Base-by-base conservation (phyloP, 2,113 vertebrate genomes). In the Perognathus longimembris region DNA sequence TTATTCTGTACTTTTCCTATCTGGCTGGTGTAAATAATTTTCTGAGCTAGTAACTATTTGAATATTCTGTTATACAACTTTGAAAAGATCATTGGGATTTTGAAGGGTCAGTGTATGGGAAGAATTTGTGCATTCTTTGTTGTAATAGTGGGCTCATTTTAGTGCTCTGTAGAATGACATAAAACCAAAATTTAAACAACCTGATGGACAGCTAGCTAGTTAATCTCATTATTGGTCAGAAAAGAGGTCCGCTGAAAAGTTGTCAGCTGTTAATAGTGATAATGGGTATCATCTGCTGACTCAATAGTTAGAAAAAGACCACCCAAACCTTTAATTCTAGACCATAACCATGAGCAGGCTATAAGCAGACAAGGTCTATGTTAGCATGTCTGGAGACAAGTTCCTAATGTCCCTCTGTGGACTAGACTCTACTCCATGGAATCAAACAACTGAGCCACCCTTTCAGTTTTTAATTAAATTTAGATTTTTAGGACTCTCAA, bases 191-290 rank as follows among this genome's bases (percentile, higher is more conserved):
- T 79, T 96, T 90, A 50, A 88, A 78, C 4, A n/a, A 66, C 17
- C 24, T 92, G 45, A 59, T 73, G 3, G 67, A n/a, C 20, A 81
- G 34, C 40, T 76, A 81, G 34, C 40, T 76, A 17, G 24, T 67
- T 81, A 69, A 20, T 81, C 32, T 75, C 38, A n/a, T n/a, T 59
- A 7, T 32, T 86, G 50, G 45, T 88, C 9, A 6, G 88, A 92
- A n/a, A 88, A 59, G 63, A 66, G n/a, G 28, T 38, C 54, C 66
- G 82, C 36, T 42, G 79, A 93, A 71, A 88, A 90, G 40, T 89
- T 88, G 78, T 26, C 26, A 71, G 22, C 87, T 95, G 12, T 86
- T 92, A 93, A 77, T 28, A 83, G 76, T 92, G 82, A 80, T 79
- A 34, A 36, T 63, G 38, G 83, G 22, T 82, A 73, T 81, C 69